These are phyloP conservation scores for Geopemphigus sp. DNA, from an alignment of 1,140 invertebrate species.

Conservation along the genomic window DNA sequence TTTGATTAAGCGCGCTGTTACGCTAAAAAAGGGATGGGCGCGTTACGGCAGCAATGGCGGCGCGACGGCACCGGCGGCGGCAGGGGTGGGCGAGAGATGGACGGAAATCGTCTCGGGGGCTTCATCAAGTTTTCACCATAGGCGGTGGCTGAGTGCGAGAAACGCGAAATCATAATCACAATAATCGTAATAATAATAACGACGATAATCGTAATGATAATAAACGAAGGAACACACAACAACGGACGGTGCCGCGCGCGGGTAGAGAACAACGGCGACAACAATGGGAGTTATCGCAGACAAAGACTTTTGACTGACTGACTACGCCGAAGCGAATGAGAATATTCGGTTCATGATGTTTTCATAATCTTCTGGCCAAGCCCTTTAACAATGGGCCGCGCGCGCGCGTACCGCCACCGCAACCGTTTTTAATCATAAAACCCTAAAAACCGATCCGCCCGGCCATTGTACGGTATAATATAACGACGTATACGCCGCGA, in stretches of 20 bases:
- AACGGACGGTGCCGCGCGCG: not conserved
- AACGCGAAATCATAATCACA: not conserved
- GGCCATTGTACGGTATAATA: slow-evolving; percentile 28
- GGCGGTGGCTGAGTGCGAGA: not conserved
- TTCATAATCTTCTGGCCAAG: slow-evolving; percentile 49
- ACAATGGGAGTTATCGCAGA: slow-evolving; percentile 36
- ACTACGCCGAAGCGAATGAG: slow-evolving; percentile 13
- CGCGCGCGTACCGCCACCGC: slow-evolving; percentile 28
- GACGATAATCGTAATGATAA: slow-evolving; percentile 40
- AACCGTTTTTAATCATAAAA: slow-evolving; percentile 48
- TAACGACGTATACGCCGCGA: slow-evolving; percentile 20
- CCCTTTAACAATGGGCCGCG: slow-evolving; percentile 36
- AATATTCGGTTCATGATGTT: slow-evolving; percentile 49
- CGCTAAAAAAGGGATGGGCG: no score
- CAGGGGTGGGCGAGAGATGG: not conserved
- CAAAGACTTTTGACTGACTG: slow-evolving; percentile 49
- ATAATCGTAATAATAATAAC: slow-evolving; percentile 43
- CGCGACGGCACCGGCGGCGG: not conserved
- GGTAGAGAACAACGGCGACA: slow-evolving; percentile 46
- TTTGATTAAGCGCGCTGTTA: no score
- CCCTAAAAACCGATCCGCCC: slow-evolving; percentile 49
- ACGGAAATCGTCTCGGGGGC: slow-evolving; percentile 1
- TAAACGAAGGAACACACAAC: slow-evolving; percentile 31
- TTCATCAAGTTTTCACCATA: not conserved
- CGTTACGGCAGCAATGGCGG: no score